phyloP scores from a whole-genome alignment of 1,140 invertebrate species.

The Brachionus koreanus region DNA sequence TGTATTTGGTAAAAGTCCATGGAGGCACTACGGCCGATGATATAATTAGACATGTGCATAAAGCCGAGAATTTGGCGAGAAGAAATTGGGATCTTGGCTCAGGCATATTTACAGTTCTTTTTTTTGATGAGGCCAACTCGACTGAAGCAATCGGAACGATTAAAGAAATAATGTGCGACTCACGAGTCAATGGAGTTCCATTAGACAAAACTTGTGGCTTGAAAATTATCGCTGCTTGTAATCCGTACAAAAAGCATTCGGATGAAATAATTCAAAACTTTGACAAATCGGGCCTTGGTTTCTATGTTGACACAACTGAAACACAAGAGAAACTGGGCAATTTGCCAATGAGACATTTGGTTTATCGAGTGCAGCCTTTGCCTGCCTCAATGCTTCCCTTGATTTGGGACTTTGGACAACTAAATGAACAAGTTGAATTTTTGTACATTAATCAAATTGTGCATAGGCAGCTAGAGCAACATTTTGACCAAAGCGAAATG shows the following conservation, averaged over 20 bases:
- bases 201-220: constrained; percentile 48
- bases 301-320: constrained; percentile 51
- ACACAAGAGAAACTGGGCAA: constrained; percentile 48
- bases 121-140: constrained; percentile 57
- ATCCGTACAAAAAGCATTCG: constrained; percentile 55
- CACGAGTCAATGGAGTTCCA: constrained; percentile 48
- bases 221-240: constrained; percentile 54
- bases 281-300: constrained; percentile 53
- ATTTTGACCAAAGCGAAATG: constrained; percentile 16
- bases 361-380: constrained; percentile 52
- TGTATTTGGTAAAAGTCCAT: constrained; percentile 49
- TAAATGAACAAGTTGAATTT: constrained; percentile 49
- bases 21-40: constrained; percentile 51
- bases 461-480: not conserved
- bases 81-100: constrained; percentile 38
- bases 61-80: constrained; percentile 49
- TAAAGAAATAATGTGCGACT: constrained; percentile 56
- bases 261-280: constrained; percentile 51
- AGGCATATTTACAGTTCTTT: constrained; percentile 52
- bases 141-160: constrained; percentile 54
- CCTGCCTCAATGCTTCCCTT: constrained; percentile 52
- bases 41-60: constrained; percentile 50
- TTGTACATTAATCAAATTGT: constrained; percentile 50
- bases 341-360: constrained; percentile 53
- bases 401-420: constrained; percentile 55